Conservation (phyloP, 2,797 vertebrate species). For the Poecilia wingei region DNA sequence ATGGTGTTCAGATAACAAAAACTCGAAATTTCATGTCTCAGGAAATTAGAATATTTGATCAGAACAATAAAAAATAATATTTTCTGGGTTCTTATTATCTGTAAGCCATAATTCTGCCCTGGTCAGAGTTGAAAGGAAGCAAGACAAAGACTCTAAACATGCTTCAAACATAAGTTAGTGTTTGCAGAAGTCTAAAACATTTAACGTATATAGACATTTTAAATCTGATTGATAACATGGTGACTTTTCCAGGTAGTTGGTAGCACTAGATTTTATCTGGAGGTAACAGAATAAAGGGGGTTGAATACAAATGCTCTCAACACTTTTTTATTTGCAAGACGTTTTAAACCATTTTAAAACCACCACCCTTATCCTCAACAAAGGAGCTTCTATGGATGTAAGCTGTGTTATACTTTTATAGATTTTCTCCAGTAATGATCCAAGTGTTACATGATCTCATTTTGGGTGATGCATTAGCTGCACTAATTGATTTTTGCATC, state of each 20-base stretch:
- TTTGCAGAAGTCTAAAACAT: neutral
- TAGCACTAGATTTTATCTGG: too few species aligned
- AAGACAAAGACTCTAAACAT: too few species aligned
- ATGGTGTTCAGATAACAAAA: neutral
- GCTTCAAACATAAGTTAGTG: neutral
- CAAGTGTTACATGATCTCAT: neutral
- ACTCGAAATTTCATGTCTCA: neutral
- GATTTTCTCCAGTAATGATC: neutral
- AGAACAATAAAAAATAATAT: neutral
- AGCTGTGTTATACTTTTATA: neutral
- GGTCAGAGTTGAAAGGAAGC: too few species aligned
- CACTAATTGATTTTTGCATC: neutral
- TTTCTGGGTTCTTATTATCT: neutral
- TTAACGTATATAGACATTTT: neutral
- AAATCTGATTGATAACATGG: neutral
- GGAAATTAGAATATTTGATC: neutral
- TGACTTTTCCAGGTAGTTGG: neutral
- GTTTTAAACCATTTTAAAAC: neutral
- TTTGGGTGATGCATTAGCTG: neutral
- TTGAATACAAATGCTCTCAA: too few species aligned
- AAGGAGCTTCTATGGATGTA: neutral
- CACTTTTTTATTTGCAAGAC: neutral
- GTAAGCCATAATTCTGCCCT: too few species aligned
- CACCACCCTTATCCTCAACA: neutral
- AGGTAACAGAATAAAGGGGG: too few species aligned